Conservation (phyloP, 2,797 vertebrate species). For the Trichosurus vulpecula region DNA sequence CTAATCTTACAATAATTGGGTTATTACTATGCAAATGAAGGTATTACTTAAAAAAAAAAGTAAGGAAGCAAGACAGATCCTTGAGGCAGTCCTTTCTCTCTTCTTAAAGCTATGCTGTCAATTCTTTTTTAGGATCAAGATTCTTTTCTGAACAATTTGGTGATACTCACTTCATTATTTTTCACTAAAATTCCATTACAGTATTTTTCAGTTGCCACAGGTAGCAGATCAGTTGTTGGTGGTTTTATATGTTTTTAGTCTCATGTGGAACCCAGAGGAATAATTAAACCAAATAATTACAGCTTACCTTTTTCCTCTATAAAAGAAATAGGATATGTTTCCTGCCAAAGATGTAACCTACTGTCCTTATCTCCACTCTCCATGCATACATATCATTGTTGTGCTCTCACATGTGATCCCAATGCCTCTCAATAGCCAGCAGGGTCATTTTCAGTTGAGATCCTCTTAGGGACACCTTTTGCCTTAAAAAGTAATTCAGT, state of each 20-base stretch:
- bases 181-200: constrained; percentile 63
- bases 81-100: constrained; percentile 83
- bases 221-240: constrained; percentile 73
- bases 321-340: constrained; percentile 72
- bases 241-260: constrained; percentile 71
- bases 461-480: constrained; percentile 53
- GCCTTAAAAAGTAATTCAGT: constrained; percentile 18
- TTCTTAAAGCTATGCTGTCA: constrained; percentile 81
- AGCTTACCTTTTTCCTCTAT: constrained; percentile 64
- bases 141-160: constrained; percentile 80
- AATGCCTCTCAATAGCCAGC: constrained; percentile 35
- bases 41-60: constrained; percentile 84
- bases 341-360: constrained; percentile 61
- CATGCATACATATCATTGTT: constrained; percentile 33
- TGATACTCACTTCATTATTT: constrained; percentile 80
- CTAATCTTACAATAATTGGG: constrained; percentile 89
- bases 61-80: constrained; percentile 81
- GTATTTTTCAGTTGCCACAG: constrained; percentile 76
- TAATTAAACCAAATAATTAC: constrained; percentile 80
- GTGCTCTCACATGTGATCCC: neutral
- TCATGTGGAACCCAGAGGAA: constrained; percentile 79
- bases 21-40: constrained; percentile 90
- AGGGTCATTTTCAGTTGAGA: constrained; percentile 53
- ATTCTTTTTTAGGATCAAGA: constrained; percentile 80
- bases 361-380: constrained; percentile 50